Base-by-base conservation (phyloP, 2,113 vertebrate species). In the Chiloscyllium plagiosum region DNA sequence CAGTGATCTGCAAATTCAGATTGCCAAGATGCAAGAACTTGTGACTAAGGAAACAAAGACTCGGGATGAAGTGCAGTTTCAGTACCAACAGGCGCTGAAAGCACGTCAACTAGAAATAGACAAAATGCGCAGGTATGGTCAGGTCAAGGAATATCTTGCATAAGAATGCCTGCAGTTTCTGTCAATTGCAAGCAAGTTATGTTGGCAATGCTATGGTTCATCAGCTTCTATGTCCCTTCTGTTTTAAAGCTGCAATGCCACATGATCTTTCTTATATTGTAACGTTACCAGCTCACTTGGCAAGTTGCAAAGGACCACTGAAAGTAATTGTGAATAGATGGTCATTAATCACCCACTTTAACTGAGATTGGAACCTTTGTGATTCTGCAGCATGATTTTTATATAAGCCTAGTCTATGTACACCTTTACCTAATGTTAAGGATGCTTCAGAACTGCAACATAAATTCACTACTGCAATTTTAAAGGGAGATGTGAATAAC, bases 81-180 rank as follows among this genome's bases (percentile, higher is more conserved):
- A 96, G 61, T 96, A 96, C 96, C 96, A 95, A 96, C 96, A 95
- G 50, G 94, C 52, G 17, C 89, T 96, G 15, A 97, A 96, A 96
- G 97, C 98, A 94, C 97, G 97, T 93, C 97, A 96, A n/a, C 96
- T 97, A 26, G 97, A 98, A 96, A 80, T 98, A 96, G 97, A 97
- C 65, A 96, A 65, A n/a, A 65, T 97, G 20, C 97, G 97, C 96
- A 96, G 97, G 98, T 98, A 96, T 97, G 96, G 56, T 78, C 56
- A 93, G 37, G 50, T 13, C n/a, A 26, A 7, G 22, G 56, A 19
- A 66, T 10, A 22, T 22, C 20, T 2, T 80, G 42, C 29, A 19
- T 80, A n/a, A n/a, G 26, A 95, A 22, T 10, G 33, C 33, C 26
- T 95, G 37, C 13, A 19, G 37, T 37, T 83, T 69, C 33, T 94